Evolutionary conservation across 2,113 vertebrate species (phyloP), one percentile per base, ranked within the genome.

Genomic region (Cavia porcellus): DNA sequence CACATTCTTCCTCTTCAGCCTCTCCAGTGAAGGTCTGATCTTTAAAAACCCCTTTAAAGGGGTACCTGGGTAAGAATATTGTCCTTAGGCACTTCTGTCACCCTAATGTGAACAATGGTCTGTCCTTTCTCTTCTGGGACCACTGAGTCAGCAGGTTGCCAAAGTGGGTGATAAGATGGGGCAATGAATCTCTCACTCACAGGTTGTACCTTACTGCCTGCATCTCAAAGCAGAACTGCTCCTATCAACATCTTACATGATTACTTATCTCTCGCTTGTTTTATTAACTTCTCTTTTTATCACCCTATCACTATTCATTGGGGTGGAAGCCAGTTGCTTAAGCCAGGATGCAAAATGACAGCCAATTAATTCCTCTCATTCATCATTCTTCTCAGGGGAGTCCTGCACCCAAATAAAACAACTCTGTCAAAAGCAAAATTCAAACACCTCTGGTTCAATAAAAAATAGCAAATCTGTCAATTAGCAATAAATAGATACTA

Each of bases 321-420:
- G 55, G 7, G 35, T 77, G 12, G 62, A 92, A 57, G 19, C 24
- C 19, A 68, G 62, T 64, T 61, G 82, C 64, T 84, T 3, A 28
- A 62, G 15, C 75, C 82, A 72, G 59, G 22, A 24, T 42, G 5
- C 59, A 38, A 12, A 28, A 22, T 5, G 22, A 57, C 32, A 59
- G 42, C 19, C 61, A 66, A 24, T 28, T 45, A 72, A 28, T 70
- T 77, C 52, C 42, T 85, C 24, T 22, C 35, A 10, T 66, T 22
- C 38, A 32, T n/a, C 30, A 83, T 96, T 74, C 84, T 95, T 77
- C 50, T 68, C 47, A 68, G 52, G 19, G 19, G 25, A 86, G 47
- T 52, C 62, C 68, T 47, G 84, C 19, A 74, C 19, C 55, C 92
- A 89, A 92, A 90, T 61, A 62, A 55, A 92, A 59, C 62, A 85